Evolutionary conservation across 2,888 invertebrate species (phyloP).

Genomic region (Anoncus sp.): DNA sequence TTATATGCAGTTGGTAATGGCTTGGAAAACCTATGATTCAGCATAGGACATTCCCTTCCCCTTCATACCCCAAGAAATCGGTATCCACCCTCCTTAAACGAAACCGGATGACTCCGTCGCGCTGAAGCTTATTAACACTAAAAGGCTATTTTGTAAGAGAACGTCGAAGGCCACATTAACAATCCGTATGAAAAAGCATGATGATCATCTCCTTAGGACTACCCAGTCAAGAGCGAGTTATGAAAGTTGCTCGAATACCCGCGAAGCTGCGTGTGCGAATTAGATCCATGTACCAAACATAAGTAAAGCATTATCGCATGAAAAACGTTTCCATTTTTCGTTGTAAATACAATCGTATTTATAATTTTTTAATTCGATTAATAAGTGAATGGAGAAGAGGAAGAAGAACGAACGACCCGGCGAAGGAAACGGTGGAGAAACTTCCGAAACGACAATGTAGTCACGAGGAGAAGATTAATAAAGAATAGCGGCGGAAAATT

Average conservation of each 20-base stretch:
- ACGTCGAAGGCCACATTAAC: neutral
- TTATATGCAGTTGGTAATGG: no score
- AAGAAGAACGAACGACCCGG: slow-evolving; percentile 20
- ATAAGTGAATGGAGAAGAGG: slow-evolving; percentile 37
- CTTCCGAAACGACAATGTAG: slow-evolving; percentile 19
- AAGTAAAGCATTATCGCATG: slow-evolving; percentile 6
- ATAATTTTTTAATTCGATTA: slow-evolving; percentile 63
- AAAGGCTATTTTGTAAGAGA: no score
- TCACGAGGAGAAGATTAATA: slow-evolving; percentile 40
- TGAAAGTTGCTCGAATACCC: neutral
- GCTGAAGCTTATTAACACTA: neutral
- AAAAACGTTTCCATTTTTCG: slow-evolving; percentile 49
- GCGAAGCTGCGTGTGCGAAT: neutral
- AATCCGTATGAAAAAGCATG: neutral
- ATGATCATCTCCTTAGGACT: no score
- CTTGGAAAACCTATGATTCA: no score
- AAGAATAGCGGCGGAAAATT: slow-evolving; percentile 45
- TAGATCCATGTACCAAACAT: neutral
- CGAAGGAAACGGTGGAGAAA: slow-evolving; percentile 20
- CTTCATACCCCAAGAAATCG: no score
- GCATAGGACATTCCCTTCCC: no score
- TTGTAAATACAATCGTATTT: slow-evolving; percentile 51
- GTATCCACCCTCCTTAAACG: no score
- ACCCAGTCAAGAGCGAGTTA: neutral
- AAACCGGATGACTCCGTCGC: no score